phyloP scores from a whole-genome alignment of 2,888 invertebrate genomes.

The Unio pictorum region DNA sequence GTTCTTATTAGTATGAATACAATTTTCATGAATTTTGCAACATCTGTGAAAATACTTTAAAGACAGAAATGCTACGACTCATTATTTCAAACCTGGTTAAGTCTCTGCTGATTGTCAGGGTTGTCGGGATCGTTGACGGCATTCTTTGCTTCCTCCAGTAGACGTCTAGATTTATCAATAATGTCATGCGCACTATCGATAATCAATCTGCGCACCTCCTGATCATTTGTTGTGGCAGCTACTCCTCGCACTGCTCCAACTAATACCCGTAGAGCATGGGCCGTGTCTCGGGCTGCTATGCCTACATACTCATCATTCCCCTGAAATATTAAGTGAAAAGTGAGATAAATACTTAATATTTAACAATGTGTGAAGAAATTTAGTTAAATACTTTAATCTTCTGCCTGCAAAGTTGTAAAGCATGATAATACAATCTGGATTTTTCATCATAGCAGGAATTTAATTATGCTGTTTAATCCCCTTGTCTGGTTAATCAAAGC shows the following conservation, averaged over 20 bases:
- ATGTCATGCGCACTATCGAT: conserved; percentile 82
- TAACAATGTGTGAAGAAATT: background rate
- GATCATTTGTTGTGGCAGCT: conserved; percentile 64
- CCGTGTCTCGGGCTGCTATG: conserved; percentile 86
- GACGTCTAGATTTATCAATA: conserved; percentile 82
- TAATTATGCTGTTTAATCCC: too few species aligned
- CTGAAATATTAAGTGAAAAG: conserved; percentile 38
- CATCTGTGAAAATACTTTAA: too few species aligned
- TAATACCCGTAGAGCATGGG: conserved; percentile 82
- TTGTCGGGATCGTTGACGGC: conserved; percentile 80
- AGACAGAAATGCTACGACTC: too few species aligned
- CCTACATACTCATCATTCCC: conserved; percentile 86
- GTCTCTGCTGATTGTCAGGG: conserved; percentile 76
- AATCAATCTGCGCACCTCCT: conserved; percentile 74
- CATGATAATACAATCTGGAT: background rate
- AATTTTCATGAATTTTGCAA: too few species aligned
- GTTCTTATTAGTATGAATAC: too few species aligned
- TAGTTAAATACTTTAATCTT: background rate
- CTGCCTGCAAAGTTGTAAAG: background rate
- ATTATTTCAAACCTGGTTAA: conserved; percentile 77
- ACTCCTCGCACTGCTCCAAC: conserved; percentile 83
- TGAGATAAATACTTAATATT: background rate
- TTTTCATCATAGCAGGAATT: background rate
- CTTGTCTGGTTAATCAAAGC: too few species aligned
- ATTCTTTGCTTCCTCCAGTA: conserved; percentile 88